Evolutionary conservation across 1,140 invertebrate genomes (phyloP).

Genomic region (Eumaeus atala): DNA sequence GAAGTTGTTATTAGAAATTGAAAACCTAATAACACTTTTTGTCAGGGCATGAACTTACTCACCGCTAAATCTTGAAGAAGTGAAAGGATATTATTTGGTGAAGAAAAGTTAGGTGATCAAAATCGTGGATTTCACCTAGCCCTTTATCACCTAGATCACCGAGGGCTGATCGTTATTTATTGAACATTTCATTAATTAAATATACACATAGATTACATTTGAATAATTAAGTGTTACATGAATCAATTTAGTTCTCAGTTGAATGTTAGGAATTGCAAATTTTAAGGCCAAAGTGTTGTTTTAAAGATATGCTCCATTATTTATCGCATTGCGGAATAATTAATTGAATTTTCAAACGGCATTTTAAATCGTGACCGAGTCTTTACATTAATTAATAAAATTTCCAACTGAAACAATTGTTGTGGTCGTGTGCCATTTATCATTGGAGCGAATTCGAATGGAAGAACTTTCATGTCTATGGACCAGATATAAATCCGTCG

Average conservation of each 20-base stretch:
- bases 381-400: constrained; percentile 41
- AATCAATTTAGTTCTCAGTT: constrained; percentile 19
- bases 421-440: constrained; percentile 37
- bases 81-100: too few species aligned
- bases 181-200: background rate
- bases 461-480: constrained; percentile 30
- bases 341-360: constrained; percentile 26
- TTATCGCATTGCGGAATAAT: constrained; percentile 28
- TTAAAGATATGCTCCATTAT: constrained; percentile 32
- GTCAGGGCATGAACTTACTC: too few species aligned
- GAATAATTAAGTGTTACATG: constrained; percentile 11
- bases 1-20: too few species aligned
- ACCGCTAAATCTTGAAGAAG: too few species aligned
- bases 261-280: constrained; percentile 26
- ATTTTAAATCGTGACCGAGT: constrained; percentile 37
- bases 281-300: constrained; percentile 30
- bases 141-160: too few species aligned
- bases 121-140: too few species aligned
- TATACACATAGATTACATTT: constrained; percentile 2
- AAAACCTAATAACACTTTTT: too few species aligned
- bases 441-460: constrained; percentile 35
- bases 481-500: constrained; percentile 31
- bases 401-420: constrained; percentile 38
- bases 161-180: background rate
- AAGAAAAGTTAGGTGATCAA: too few species aligned